Conservation (phyloP, 2,888 invertebrate genomes). For the Schizotus pectinicornis region DNA sequence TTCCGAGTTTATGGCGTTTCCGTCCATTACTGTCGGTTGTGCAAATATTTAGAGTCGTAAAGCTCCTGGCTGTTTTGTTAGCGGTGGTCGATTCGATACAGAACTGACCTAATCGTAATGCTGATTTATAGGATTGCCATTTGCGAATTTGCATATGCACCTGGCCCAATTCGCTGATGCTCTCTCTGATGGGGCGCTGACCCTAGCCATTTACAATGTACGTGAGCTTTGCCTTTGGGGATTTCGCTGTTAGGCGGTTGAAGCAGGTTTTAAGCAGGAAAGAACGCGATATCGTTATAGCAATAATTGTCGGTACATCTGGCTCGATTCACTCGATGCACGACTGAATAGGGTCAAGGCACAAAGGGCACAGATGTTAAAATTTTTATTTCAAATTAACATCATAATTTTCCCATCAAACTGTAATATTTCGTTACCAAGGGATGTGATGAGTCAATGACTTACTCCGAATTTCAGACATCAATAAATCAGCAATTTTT, state of each 20-base stretch:
- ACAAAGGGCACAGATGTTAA: no score
- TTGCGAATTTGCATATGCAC: constrained; percentile 3
- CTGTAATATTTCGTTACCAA: no score
- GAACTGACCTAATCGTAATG: constrained; percentile 21
- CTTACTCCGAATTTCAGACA: no score
- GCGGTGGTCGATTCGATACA: constrained; percentile 26
- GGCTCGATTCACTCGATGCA: background rate
- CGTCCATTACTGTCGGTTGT: constrained; percentile 36
- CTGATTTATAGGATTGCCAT: constrained; percentile 4
- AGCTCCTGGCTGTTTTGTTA: constrained; percentile 26
- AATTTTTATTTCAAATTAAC: no score
- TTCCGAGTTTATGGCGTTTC: constrained; percentile 33
- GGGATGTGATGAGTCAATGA: no score
- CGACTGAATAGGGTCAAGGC: no score
- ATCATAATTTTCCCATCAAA: no score
- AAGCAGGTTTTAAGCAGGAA: background rate
- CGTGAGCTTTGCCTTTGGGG: no score
- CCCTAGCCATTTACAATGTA: no score
- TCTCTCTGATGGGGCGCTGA: no score
- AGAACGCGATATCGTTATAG: background rate
- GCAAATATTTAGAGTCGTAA: constrained; percentile 36
- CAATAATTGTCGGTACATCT: background rate
- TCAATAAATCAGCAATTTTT: no score
- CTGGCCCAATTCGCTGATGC: no score
- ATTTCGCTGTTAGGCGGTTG: background rate